A percentile compares a stretch with the other conserved stretches of the same genome.
Conservation (phyloP, 2,113 vertebrate genomes). For the Papio anubis region DNA sequence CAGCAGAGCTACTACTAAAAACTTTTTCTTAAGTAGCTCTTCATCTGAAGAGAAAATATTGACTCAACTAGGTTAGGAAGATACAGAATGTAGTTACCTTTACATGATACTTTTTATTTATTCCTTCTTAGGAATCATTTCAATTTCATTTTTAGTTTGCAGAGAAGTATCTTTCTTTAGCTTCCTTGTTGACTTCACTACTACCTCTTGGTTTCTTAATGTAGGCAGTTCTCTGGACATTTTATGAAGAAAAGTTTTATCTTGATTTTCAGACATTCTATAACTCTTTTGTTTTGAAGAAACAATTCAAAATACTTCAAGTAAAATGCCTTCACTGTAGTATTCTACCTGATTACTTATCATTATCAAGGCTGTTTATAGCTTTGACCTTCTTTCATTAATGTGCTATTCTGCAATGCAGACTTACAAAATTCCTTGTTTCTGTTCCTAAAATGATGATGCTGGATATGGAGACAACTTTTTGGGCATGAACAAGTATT, state of each 20-base stretch:
- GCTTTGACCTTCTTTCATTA: background rate
- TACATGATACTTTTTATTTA: background rate
- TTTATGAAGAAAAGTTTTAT: conserved; percentile 40
- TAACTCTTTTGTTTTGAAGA: background rate
- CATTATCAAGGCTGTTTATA: background rate
- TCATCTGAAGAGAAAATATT: background rate
- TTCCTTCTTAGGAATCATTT: background rate
- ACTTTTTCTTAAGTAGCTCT: background rate
- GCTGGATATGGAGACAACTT: background rate
- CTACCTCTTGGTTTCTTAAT: background rate
- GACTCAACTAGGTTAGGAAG: conserved; percentile 47
- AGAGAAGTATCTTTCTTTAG: background rate
- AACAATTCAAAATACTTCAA: background rate
- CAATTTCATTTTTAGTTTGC: conserved; percentile 15
- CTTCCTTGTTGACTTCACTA: background rate
- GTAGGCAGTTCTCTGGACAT: background rate
- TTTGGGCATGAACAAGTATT: background rate
- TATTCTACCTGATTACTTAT: background rate
- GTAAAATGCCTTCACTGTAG: background rate
- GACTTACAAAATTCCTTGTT: background rate
- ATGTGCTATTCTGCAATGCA: background rate
- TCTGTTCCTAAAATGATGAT: background rate
- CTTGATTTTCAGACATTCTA: conserved; percentile 20
- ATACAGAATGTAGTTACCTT: background rate
- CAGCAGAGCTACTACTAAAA: background rate